A percentile compares a stretch with the other conserved stretches of the same genome.
Evolutionary conservation across 2,797 vertebrate genomes (phyloP).

Genomic region (Enteromius radiatus): DNA sequence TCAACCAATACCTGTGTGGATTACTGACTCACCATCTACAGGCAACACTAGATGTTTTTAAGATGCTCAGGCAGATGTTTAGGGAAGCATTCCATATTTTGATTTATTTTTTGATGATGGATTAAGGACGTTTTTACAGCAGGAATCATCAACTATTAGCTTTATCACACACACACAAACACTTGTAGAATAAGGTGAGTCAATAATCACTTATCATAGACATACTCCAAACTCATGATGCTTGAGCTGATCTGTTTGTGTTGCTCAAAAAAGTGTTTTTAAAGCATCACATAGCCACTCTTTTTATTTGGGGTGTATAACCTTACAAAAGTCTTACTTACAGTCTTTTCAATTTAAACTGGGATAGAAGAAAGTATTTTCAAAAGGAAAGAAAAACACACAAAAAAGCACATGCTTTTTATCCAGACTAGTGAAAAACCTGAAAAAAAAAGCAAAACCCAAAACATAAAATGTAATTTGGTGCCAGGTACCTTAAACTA

Average conservation of each 20-base stretch:
- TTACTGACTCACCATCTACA: neutral
- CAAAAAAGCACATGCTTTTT: neutral
- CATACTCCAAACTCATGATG: too few relatives aligned
- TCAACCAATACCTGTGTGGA: neutral
- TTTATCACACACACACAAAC: too few relatives aligned
- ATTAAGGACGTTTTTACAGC: too few relatives aligned
- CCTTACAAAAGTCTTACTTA: too few relatives aligned
- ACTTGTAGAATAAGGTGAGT: too few relatives aligned
- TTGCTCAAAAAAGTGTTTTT: slow-evolving; percentile 7
- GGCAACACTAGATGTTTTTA: too few relatives aligned
- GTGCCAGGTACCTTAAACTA: slow-evolving; percentile 1
- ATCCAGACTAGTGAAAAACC: neutral
- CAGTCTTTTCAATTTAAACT: neutral
- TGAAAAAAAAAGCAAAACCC: neutral
- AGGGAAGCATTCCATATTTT: too few relatives aligned
- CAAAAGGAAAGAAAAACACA: neutral
- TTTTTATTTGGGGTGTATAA: neutral
- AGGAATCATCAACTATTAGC: too few relatives aligned
- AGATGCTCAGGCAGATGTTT: too few relatives aligned
- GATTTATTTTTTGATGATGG: too few relatives aligned
- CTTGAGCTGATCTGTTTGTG: neutral
- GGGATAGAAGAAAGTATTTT: neutral
- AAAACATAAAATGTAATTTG: neutral
- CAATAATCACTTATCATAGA: too few relatives aligned
- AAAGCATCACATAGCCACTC: neutral